These are phyloP conservation scores for Drosophila villosipedis DNA, from an alignment of 2,888 invertebrate species.

Conservation along the genomic window DNA sequence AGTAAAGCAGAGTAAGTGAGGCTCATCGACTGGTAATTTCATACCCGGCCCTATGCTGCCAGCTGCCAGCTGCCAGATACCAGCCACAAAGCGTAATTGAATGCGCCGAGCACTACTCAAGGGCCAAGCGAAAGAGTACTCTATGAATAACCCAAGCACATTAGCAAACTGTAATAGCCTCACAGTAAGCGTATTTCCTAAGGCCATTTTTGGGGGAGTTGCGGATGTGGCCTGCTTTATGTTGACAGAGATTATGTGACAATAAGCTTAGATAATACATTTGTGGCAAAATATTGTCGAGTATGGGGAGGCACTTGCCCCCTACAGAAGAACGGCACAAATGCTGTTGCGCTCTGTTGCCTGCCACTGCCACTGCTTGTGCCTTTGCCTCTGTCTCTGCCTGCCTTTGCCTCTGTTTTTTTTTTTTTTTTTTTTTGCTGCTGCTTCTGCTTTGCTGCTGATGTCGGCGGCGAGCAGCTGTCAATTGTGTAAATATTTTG, in stretches of 20 bases:
- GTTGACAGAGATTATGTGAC: conserved; percentile 74
- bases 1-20: not conserved
- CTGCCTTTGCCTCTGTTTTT: not conserved
- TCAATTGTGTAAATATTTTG: conserved; percentile 80
- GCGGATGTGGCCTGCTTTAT: conserved; percentile 38
- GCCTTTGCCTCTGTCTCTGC: not conserved
- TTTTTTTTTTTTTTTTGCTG: not conserved
- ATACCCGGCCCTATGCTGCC: not conserved
- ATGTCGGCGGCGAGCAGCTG: conserved; percentile 54
- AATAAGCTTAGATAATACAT: conserved; percentile 75
- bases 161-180: conserved; percentile 26
- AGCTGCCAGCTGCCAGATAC: not conserved
- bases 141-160: conserved; percentile 6
- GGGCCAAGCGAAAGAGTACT: conserved; percentile 5
- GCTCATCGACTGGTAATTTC: not conserved
- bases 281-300: not conserved
- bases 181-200: conserved; percentile 28
- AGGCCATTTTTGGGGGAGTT: conserved; percentile 6
- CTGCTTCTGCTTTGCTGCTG: conserved; percentile 9
- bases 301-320: not conserved
- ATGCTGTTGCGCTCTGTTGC: conserved; percentile 13
- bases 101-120: not conserved
- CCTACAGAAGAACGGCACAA: not conserved
- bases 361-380: not conserved
- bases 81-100: conserved; percentile 2